phyloP scores from a whole-genome alignment of 2,797 vertebrate species.

The Anguilla megastoma region DNA sequence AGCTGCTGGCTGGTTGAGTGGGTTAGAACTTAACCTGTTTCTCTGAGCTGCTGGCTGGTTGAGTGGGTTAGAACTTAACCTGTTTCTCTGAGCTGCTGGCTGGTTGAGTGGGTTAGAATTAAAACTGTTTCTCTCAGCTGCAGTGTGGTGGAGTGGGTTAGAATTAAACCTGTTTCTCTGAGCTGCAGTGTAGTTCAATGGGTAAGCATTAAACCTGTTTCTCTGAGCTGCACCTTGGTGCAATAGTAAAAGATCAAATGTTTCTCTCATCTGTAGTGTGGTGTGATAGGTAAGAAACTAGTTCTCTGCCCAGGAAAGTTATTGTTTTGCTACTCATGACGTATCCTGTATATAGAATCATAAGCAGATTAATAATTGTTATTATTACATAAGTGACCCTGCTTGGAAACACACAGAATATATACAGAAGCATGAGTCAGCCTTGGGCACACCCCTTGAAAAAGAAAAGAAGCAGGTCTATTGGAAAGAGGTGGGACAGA shows the following conservation, averaged over 20 bases:
- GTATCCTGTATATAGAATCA: background rate
- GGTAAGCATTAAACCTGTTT: background rate
- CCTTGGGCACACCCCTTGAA: constrained; percentile 36
- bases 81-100: background rate
- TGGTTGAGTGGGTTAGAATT: background rate
- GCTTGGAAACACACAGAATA: constrained; percentile 45
- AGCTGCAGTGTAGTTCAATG: background rate
- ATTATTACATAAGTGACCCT: constrained; percentile 42
- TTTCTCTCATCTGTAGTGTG: background rate
- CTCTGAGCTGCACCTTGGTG: too few relatives aligned
- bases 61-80: background rate
- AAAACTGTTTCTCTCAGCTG: too few relatives aligned
- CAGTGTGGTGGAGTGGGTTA: background rate
- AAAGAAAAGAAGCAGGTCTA: constrained; percentile 21
- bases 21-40: background rate
- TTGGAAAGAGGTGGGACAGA: constrained; percentile 24
- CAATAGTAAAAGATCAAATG: background rate
- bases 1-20: background rate
- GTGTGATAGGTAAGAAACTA: background rate
- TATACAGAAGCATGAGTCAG: constrained; percentile 34
- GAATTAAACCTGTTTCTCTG: constrained; percentile 11
- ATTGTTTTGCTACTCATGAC: background rate
- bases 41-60: background rate
- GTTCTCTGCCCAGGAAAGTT: background rate
- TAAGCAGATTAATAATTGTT: constrained; percentile 39